Conservation (phyloP, 2,113 vertebrate genomes). For the Podiceps cristatus region DNA sequence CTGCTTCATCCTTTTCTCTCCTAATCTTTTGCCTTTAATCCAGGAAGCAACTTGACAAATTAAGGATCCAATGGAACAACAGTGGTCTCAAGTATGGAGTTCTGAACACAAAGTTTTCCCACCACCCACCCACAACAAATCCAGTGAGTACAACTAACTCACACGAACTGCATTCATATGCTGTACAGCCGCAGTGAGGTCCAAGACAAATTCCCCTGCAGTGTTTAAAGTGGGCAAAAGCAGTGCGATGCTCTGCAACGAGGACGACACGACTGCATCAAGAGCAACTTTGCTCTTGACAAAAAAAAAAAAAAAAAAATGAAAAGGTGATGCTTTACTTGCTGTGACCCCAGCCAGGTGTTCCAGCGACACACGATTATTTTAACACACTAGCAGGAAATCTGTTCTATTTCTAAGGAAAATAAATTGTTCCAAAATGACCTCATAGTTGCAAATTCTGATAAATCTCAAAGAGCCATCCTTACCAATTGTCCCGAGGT, state of each 20-base stretch:
- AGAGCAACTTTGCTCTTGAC: background rate
- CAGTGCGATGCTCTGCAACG: background rate
- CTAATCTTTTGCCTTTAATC: background rate
- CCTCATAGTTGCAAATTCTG: background rate
- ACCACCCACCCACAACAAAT: background rate
- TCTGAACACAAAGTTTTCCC: background rate
- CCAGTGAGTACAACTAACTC: background rate
- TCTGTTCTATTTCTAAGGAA: background rate
- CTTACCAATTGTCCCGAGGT: background rate
- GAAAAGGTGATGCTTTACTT: background rate
- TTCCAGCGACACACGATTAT: background rate
- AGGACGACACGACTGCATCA: background rate
- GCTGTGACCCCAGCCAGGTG: background rate
- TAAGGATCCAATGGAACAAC: background rate
- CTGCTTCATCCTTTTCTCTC: background rate
- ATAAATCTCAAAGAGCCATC: background rate
- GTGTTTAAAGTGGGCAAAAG: background rate
- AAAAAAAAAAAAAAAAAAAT: background rate
- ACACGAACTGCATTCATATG: background rate
- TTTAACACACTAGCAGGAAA: conserved; percentile 1
- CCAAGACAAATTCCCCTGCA: background rate
- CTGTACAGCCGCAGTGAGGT: background rate
- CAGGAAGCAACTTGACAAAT: background rate
- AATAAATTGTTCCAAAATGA: background rate
- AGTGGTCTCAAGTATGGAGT: fast-evolving